Percentiles rank a stretch among this genome's conserved stretches.
phyloP scores from a whole-genome alignment of 2,888 invertebrate species.

The Tiphia femorata region DNA sequence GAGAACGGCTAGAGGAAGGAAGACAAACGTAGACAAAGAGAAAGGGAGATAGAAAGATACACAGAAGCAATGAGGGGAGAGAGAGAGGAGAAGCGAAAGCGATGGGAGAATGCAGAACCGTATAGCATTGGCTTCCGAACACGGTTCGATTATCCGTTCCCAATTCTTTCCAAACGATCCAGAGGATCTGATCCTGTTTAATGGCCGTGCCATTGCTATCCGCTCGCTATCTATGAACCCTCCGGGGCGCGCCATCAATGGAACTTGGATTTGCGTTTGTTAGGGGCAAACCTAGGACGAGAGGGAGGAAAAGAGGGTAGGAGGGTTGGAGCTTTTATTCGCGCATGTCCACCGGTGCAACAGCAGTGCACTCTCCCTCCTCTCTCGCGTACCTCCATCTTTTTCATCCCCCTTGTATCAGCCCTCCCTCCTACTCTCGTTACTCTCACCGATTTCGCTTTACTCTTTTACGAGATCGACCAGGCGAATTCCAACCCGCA shows the following conservation, averaged over 20 bases:
- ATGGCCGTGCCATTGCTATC: constrained; percentile 46
- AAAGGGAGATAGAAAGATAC: constrained; percentile 1
- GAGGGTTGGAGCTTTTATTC: constrained; percentile 54
- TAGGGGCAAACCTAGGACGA: constrained; percentile 42
- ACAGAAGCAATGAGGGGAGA: constrained; percentile 6
- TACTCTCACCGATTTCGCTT: not conserved
- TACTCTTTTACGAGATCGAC: not conserved
- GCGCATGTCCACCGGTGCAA: constrained; percentile 34
- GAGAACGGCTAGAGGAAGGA: not conserved
- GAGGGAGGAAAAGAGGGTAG: too few species aligned
- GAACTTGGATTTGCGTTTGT: constrained; percentile 53
- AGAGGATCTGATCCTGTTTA: constrained; percentile 51
- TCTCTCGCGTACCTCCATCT: not conserved
- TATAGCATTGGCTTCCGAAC: constrained; percentile 26
- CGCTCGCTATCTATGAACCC: constrained; percentile 37
- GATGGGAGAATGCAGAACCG: constrained; percentile 20
- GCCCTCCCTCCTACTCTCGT: not conserved
- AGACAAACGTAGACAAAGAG: not conserved
- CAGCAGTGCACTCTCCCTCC: constrained; percentile 16
- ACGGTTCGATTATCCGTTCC: constrained; percentile 50
- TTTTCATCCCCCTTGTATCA: not conserved
- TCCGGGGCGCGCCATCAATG: constrained; percentile 43
- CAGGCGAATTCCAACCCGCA: not conserved
- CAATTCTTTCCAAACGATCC: constrained; percentile 53
- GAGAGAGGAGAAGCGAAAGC: not conserved